Evolutionary conservation across 2,797 vertebrate genomes (phyloP).

Genomic region (Sebastolobus alascanus): DNA sequence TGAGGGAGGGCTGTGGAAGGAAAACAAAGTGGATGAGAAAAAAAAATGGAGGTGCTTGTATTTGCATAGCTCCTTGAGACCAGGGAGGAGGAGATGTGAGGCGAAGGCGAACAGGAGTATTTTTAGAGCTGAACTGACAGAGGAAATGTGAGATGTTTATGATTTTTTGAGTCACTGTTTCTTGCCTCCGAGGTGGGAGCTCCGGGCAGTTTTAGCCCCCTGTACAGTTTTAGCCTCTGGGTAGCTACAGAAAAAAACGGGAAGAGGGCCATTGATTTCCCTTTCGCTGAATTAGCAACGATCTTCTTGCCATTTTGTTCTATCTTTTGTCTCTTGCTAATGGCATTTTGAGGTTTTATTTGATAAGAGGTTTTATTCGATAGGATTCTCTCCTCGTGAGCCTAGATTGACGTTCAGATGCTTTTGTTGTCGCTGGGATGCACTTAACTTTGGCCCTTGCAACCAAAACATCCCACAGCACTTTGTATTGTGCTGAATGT

Average conservation of each 20-base stretch:
- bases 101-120: conserved; percentile 64
- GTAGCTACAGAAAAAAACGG: conserved; percentile 37
- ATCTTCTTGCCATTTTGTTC: conserved; percentile 64
- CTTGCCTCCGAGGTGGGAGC: conserved; percentile 40
- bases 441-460: conserved; percentile 49
- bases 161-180: conserved; percentile 62
- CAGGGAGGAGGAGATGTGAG: conserved; percentile 55
- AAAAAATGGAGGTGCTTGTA: conserved; percentile 48
- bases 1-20: conserved; percentile 35
- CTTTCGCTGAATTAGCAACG: conserved; percentile 76
- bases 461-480: conserved; percentile 59
- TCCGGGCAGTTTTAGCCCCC: conserved; percentile 31
- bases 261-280: conserved; percentile 72
- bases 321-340: conserved; percentile 65
- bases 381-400: conserved; percentile 39
- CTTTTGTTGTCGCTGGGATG: conserved; percentile 53
- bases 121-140: conserved; percentile 77
- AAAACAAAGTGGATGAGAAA: conserved; percentile 59
- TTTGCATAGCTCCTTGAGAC: conserved; percentile 79
- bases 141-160: conserved; percentile 76
- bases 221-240: conserved; percentile 12
- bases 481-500: conserved; percentile 43
- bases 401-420: conserved; percentile 35
- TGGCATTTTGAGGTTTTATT: conserved; percentile 67
- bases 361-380: conserved; percentile 65